A percentile compares a stretch with the other conserved stretches of the same genome.
Evolutionary conservation across 1,140 invertebrate genomes (phyloP).

Genomic region (Proales similis): DNA sequence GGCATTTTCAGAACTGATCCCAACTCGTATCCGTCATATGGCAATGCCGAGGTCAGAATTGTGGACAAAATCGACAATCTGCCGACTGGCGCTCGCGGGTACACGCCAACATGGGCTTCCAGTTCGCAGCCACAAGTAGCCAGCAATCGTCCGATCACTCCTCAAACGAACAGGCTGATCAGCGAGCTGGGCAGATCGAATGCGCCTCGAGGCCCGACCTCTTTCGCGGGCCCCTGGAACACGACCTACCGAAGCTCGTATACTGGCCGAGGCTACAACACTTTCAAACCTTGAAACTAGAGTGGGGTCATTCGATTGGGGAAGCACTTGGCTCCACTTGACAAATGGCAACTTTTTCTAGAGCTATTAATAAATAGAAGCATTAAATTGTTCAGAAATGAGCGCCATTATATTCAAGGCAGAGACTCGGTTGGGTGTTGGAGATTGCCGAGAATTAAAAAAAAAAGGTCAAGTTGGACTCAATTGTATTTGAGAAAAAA

Average conservation of each 20-base stretch:
- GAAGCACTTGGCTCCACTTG: too few species aligned
- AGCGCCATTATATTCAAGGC: too few species aligned
- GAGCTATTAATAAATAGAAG: too few species aligned
- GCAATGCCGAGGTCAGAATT: slow-evolving; percentile 27
- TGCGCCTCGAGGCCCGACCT: background rate
- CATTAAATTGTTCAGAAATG: too few species aligned
- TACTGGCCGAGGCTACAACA: slow-evolving; percentile 13
- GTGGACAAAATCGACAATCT: slow-evolving; percentile 22
- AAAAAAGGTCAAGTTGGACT: too few species aligned
- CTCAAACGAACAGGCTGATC: background rate
- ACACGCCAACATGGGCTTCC: slow-evolving; percentile 25
- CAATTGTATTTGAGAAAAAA: too few species aligned
- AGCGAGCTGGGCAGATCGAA: background rate
- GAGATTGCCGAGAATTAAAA: too few species aligned
- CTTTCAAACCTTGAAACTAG: slow-evolving; percentile 1
- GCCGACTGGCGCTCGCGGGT: slow-evolving; percentile 12
- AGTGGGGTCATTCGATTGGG: too few species aligned
- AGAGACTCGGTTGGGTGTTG: too few species aligned
- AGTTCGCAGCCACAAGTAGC: background rate
- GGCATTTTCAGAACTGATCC: slow-evolving; percentile 33
- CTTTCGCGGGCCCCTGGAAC: slow-evolving; percentile 24
- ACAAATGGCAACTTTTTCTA: too few species aligned
- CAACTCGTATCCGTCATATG: slow-evolving; percentile 1
- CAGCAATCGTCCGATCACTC: slow-evolving; percentile 19
- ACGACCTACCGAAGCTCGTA: slow-evolving; percentile 32